phyloP scores from a whole-genome alignment of 53 echinoderm and acorn worm species.

The Echinometra lucunter region DNA sequence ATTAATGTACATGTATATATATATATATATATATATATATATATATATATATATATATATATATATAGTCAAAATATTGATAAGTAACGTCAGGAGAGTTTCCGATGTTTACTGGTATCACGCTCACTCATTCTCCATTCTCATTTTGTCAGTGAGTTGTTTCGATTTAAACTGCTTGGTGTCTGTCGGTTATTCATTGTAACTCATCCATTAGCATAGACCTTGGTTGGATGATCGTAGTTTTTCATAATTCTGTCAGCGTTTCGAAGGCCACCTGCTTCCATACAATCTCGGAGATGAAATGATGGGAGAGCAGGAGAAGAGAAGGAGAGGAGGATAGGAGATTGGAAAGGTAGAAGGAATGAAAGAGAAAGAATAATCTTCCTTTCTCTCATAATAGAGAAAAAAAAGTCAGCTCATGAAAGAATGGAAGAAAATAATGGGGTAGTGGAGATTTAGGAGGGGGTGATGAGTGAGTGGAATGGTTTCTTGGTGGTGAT shows the following conservation, averaged over 20 bases:
- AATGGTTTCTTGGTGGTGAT: not conserved
- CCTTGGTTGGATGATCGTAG: slow-evolving; percentile 30
- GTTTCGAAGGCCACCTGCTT: not conserved
- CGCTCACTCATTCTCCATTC: not conserved
- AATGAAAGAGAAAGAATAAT: not conserved
- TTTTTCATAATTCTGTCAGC: slow-evolving; percentile 29
- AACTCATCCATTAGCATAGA: slow-evolving; percentile 44
- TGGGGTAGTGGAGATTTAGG: not conserved
- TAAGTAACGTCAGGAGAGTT: not conserved
- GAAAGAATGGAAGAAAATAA: not conserved
- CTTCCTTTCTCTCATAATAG: not conserved
- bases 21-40: too few species aligned
- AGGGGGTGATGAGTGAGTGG: not conserved
- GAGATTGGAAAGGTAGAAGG: not conserved
- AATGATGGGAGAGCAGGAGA: not conserved
- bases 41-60: too few species aligned
- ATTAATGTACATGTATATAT: too few species aligned
- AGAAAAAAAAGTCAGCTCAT: not conserved
- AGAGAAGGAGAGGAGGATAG: not conserved
- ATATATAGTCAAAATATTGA: not conserved
- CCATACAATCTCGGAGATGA: not conserved
- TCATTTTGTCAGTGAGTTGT: not conserved
- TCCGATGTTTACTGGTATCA: not conserved
- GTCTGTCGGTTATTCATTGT: not conserved
- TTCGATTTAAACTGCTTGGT: not conserved